Base-by-base conservation (phyloP, 2,888 invertebrate genomes). In the Ischnus inquisitorius region DNA sequence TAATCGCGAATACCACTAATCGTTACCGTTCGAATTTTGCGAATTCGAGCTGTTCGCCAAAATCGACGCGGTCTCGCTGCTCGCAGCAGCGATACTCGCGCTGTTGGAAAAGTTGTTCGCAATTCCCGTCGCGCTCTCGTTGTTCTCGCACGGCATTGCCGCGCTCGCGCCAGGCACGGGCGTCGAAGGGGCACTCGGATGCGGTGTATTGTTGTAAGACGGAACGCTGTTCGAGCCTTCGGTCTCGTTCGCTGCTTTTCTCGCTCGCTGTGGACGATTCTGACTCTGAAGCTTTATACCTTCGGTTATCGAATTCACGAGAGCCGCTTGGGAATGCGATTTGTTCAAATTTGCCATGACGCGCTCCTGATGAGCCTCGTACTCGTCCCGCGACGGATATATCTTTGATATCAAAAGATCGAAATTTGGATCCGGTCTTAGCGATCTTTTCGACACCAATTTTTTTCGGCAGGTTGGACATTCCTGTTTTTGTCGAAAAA, bases 401-500 rank as follows among this genome's bases (percentile, higher is more conserved):
- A 99, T 99, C 94, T 99, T 99, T 0, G 98, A 97, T 89, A 99
- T 99, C 34, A 99, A 94, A 88, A 98, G 95, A 94, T 99, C 99
- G 92, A 99, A 99, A 94, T 99, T 99, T 0, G 99, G 99, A 94
- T 99, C 99, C 0, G 99, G 98, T 46, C 99, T 95, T 6, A 99
- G 94, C 0, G 99, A 99, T 57, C 99, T 95, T 93, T 99, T 99
- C 0, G 99, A 99, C 0, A 99, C 98, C 10, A 99, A 94, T 93
- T 99, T 99, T 93, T 99, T 99, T 41, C 99, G 95, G 93, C 99
- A 99, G 0, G 99, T 99, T 0, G 99, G 99, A 92, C 99, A 99
- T 94, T 99, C 99, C 93, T 93, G 81, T 8, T 34, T 34, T 34
- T 4, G 1, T 34, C 34, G 34, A 1, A 0, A 34, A 34, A 34